Conservation (phyloP, 2,888 invertebrate genomes). For the Drosophila nr. fundita region DNA sequence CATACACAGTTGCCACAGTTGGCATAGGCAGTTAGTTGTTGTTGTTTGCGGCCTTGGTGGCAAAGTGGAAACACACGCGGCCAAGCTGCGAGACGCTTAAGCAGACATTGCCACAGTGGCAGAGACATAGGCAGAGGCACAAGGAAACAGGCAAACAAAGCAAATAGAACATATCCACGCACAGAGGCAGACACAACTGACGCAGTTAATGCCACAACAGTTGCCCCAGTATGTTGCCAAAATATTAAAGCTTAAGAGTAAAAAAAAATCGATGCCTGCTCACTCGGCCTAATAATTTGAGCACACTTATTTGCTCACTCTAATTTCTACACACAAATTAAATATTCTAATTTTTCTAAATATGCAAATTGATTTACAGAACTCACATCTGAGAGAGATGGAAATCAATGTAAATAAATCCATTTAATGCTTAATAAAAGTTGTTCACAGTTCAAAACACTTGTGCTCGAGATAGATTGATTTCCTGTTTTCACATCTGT, state of each 20-base stretch:
- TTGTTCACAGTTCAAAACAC: background rate
- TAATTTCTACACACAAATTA: background rate
- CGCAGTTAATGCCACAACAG: constrained; percentile 34
- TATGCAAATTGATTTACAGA: background rate
- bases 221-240: constrained; percentile 11
- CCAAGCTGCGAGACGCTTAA: constrained; percentile 8
- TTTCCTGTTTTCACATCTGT: background rate
- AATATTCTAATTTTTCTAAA: background rate
- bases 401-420: background rate
- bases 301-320: background rate
- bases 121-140: constrained; percentile 9
- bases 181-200: constrained; percentile 30
- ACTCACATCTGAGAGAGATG: background rate
- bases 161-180: constrained; percentile 19
- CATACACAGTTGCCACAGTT: constrained; percentile 1
- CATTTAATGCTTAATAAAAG: background rate
- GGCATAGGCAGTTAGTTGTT: constrained; percentile 37
- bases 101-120: constrained; percentile 12
- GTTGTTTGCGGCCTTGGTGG: constrained; percentile 71
- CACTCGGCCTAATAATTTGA: background rate
- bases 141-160: constrained; percentile 47
- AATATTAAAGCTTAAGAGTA: background rate
- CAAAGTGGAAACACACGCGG: constrained; percentile 62
- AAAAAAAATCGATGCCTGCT: background rate
- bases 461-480: background rate